phyloP scores from a whole-genome alignment of 1,140 invertebrate species.

The Homarus americanus region DNA sequence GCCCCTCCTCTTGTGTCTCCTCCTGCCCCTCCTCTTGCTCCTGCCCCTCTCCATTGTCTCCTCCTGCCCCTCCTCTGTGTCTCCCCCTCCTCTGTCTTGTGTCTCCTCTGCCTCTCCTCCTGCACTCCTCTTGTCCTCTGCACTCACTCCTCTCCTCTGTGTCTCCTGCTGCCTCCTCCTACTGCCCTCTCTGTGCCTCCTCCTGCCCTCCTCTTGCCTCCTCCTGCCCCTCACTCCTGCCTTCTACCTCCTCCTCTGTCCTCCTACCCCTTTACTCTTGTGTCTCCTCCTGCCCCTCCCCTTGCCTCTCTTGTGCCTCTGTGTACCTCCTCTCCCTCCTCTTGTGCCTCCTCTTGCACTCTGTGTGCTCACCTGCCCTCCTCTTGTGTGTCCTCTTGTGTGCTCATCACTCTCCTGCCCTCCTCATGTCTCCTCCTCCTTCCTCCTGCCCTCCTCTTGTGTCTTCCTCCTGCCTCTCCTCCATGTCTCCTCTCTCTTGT shows the following conservation, averaged over 20 bases:
- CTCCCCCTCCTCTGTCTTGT: too few relatives aligned
- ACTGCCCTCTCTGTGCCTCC: neutral
- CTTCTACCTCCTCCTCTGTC: neutral
- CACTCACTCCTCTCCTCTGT: neutral
- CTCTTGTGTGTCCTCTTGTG: neutral
- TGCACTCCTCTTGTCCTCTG: neutral
- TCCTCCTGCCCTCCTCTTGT: neutral
- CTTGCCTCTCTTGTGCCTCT: neutral
- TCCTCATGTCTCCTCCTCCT: neutral
- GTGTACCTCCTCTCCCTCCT: neutral
- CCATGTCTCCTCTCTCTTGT: neutral
- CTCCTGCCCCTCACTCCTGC: neutral
- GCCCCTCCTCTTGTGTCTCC: neutral
- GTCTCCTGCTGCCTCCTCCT: neutral
- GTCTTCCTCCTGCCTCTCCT: neutral
- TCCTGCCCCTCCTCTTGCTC: neutral
- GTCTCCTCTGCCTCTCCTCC: neutral
- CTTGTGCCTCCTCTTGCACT: neutral
- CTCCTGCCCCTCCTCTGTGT: neutral
- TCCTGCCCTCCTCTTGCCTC: neutral
- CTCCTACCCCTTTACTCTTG: neutral
- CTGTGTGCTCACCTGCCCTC: neutral
- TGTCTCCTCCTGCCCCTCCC: neutral
- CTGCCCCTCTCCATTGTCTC: neutral
- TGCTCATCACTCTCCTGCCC: neutral